Evolutionary conservation across 2,888 invertebrate species (phyloP).

Genomic region (Spialia ferax): DNA sequence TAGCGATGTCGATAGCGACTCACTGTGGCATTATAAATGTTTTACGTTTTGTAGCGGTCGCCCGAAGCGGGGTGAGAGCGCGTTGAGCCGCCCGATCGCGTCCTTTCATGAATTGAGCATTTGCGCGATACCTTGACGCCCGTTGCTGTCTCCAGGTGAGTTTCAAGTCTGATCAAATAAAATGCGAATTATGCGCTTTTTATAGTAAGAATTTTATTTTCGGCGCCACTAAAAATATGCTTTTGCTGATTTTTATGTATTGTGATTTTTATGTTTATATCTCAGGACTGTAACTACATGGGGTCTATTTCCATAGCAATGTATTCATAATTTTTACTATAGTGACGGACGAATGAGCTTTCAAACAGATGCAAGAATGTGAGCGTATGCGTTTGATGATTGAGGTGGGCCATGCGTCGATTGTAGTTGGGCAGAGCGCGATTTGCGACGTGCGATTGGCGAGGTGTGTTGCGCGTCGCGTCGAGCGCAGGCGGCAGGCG

Average conservation of each 20-base stretch:
- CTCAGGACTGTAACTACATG: constrained; percentile 30
- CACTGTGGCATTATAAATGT: constrained; percentile 73
- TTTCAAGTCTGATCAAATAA: not conserved
- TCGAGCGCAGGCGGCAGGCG: not conserved
- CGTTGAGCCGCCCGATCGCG: constrained; percentile 42
- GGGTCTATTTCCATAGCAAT: not conserved
- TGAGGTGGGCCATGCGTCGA: not conserved
- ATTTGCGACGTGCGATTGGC: not conserved
- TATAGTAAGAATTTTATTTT: too few species aligned
- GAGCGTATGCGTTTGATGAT: not conserved
- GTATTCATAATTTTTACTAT: not conserved
- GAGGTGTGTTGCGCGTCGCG: not conserved
- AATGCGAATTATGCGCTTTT: not conserved
- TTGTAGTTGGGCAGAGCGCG: too few species aligned
- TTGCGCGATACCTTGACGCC: constrained; percentile 22
- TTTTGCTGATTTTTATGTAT: too few species aligned
- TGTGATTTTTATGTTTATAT: not conserved
- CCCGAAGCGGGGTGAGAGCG: constrained; percentile 74
- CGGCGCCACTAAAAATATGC: too few species aligned
- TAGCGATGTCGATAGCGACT: constrained; percentile 53
- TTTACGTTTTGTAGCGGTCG: constrained; percentile 78
- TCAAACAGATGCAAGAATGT: not conserved
- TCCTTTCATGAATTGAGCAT: constrained; percentile 25
- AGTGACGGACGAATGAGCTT: not conserved
- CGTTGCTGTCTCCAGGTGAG: constrained; percentile 29